Base-by-base conservation (phyloP, 92 coral and sea anemone genomes). In the Porites evermanni region DNA sequence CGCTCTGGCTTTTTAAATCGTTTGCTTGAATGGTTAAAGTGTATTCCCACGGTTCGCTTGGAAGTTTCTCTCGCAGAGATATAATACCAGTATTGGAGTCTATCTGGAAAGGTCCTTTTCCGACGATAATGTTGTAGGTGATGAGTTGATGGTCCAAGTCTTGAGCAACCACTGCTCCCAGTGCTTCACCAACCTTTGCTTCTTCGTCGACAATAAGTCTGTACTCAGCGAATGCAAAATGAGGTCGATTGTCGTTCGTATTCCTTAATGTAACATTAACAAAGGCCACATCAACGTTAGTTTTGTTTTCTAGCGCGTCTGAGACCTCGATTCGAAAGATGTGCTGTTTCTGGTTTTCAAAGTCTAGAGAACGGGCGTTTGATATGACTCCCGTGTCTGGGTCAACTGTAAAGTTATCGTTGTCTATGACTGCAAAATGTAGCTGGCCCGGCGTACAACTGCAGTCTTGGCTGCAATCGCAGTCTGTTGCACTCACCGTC, bases 401-500 rank as follows among this genome's bases (percentile, higher is more conserved):
- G 72, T 90, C 86, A 23, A 95, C 83, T 4, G 83, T 61, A 59
- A 95, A 95, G 19, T 80, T 38, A 73, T 87, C 91, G 9, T 89
- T 84, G 71, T 90, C 81, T 19, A 61, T 12, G 29, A 96, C 86
- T 11, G 91, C 64, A 67, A 91, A 96, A 67, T 59, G 80, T 17
- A 96, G 76, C 88, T 94, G 91, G 8, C 88, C 93, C n/a, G 84
- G 73, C 0, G 88, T 50, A 50, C 99, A 96, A 29, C 74, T 75
- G 75, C 99, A 93, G 44, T 88, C 91, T 24, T 59, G 71, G 19
- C 88, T 83, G 60, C 99, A 96, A 67, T 96, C 99, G 63, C 98
- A 93, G 80, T 96, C 99, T n/a, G 80, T 90, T 26, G 98, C 99
- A 17, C 87, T n/a, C 4, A 94, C 97, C n/a, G 87, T 86, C 52